phyloP scores from a whole-genome alignment of 2,797 vertebrate genomes.

The Todus mexicanus region DNA sequence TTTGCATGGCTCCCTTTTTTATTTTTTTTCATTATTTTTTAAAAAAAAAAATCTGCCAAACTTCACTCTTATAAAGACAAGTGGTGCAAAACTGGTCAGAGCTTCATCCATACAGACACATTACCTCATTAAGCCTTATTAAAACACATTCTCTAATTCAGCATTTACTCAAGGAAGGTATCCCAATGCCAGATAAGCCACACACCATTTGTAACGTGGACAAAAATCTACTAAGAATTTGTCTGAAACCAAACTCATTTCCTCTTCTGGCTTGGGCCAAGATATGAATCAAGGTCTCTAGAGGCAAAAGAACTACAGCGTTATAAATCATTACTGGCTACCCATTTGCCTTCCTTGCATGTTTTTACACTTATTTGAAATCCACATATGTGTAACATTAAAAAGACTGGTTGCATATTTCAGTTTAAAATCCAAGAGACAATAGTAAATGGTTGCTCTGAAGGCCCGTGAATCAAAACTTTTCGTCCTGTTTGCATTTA shows the following conservation, averaged over 20 bases:
- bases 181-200: background rate
- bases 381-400: background rate
- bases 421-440: background rate
- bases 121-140: background rate
- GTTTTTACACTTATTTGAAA: background rate
- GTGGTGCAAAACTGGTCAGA: background rate
- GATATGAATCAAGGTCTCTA: constrained; percentile 4
- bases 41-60: background rate
- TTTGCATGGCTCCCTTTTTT: fast-evolving
- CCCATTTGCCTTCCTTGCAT: background rate
- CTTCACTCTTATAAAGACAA: background rate
- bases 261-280: background rate
- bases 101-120: background rate
- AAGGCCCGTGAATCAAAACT: background rate
- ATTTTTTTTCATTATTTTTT: too few relatives aligned
- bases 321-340: background rate
- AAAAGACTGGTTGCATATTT: background rate
- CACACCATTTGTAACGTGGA: background rate
- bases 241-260: constrained; percentile 38
- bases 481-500: background rate
- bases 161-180: background rate
- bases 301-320: background rate
- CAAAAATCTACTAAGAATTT: constrained; percentile 36
- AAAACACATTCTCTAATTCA: background rate
- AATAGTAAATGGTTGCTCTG: background rate